Evolutionary conservation across 2,888 invertebrate genomes (phyloP).

Genomic region (Tiliacea citrago): DNA sequence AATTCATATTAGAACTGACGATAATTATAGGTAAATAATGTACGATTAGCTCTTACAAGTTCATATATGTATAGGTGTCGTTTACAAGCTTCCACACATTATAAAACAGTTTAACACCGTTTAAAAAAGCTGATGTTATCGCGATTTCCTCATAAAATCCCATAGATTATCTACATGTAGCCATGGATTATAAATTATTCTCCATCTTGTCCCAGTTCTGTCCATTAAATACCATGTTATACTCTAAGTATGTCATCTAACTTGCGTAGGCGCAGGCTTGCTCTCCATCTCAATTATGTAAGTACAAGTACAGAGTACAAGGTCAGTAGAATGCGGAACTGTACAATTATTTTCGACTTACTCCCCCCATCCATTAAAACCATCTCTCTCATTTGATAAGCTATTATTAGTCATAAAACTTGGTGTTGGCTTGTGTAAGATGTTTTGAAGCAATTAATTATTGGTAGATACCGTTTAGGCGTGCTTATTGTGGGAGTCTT

Average conservation of each 20-base stretch:
- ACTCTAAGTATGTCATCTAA: constrained; percentile 46
- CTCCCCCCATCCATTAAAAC: constrained; percentile 46
- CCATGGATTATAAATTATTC: constrained; percentile 14
- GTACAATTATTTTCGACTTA: constrained; percentile 61
- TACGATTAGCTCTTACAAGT: background rate
- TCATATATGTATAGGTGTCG: background rate
- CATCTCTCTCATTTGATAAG: constrained; percentile 29
- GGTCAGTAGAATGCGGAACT: constrained; percentile 61
- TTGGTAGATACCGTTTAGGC: constrained; percentile 7
- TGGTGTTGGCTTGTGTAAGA: constrained; percentile 25
- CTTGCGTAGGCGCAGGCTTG: constrained; percentile 37
- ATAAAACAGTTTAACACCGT: background rate
- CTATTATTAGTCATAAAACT: constrained; percentile 37
- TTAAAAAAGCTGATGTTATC: background rate
- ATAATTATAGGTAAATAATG: background rate
- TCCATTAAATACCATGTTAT: constrained; percentile 27
- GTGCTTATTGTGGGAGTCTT: too few relatives aligned
- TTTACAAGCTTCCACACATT: background rate
- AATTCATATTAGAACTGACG: too few relatives aligned
- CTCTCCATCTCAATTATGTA: constrained; percentile 60
- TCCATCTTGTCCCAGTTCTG: constrained; percentile 40
- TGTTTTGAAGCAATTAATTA: constrained; percentile 34
- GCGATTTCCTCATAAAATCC: constrained; percentile 8
- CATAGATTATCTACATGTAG: too few relatives aligned
- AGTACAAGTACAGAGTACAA: constrained; percentile 46